phyloP scores from a whole-genome alignment of 2,888 invertebrate genomes.

The Hydroisotoma schaefferi region DNA sequence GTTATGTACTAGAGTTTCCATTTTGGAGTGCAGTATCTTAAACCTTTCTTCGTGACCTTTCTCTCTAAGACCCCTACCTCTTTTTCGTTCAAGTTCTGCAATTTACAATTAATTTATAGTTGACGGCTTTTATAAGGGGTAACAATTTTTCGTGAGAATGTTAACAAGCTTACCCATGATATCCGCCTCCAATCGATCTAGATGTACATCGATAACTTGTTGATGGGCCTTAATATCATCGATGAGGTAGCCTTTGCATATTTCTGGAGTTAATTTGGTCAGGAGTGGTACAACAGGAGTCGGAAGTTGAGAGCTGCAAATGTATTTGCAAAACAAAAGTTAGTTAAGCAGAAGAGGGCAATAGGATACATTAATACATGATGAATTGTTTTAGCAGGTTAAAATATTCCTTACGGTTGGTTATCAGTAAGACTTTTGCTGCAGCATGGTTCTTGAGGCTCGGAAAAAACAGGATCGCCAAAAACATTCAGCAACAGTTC shows the following conservation, averaged over 20 bases:
- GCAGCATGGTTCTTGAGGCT: conserved; percentile 10
- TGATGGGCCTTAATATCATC: conserved; percentile 75
- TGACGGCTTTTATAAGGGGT: background rate
- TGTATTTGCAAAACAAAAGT: too few species aligned
- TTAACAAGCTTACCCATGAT: conserved; percentile 59
- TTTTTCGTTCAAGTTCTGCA: conserved; percentile 15
- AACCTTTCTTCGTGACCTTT: conserved; percentile 5
- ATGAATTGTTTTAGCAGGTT: too few species aligned
- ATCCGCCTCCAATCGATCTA: conserved; percentile 72
- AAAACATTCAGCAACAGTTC: conserved; percentile 13
- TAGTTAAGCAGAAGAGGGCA: too few species aligned
- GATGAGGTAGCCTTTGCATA: conserved; percentile 71
- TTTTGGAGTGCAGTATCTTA: conserved; percentile 3
- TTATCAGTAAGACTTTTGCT: conserved; percentile 9
- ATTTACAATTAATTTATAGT: background rate
- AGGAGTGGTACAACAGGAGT: conserved; percentile 8
- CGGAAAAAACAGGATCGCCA: conserved; percentile 10
- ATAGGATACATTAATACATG: too few species aligned
- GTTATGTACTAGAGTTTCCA: conserved; percentile 8
- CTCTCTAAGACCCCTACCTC: conserved; percentile 8
- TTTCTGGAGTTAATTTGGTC: conserved; percentile 54
- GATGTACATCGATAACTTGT: conserved; percentile 65
- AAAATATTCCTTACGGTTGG: too few species aligned
- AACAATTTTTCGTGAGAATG: background rate
- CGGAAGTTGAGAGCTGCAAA: background rate